Evolutionary conservation across 2,888 invertebrate species (phyloP).

Genomic region (Chalcosyrphus nemorum): DNA sequence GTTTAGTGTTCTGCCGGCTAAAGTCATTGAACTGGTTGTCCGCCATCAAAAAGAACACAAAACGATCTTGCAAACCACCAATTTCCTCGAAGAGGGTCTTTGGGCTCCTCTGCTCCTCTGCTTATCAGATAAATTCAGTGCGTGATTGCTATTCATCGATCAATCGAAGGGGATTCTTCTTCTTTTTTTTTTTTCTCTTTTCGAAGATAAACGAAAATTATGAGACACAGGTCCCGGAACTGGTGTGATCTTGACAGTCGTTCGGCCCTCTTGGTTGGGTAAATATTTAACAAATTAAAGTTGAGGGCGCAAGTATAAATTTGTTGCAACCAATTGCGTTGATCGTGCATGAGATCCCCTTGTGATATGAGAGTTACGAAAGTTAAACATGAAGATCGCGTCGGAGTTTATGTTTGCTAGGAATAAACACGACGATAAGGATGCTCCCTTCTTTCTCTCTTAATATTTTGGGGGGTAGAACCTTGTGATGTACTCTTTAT

Average conservation of each 20-base stretch:
- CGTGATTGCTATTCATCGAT: slow-evolving; percentile 61
- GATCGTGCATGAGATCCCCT: slow-evolving; percentile 5
- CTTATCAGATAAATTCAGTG: slow-evolving; percentile 38
- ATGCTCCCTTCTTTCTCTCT: not conserved
- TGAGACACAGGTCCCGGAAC: slow-evolving; percentile 50
- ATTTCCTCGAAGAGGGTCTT: slow-evolving; percentile 34
- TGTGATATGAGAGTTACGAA: slow-evolving; percentile 32
- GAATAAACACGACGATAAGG: slow-evolving; percentile 43
- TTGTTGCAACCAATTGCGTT: slow-evolving; percentile 39
- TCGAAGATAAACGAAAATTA: slow-evolving; percentile 25
- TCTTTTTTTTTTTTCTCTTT: too few relatives aligned
- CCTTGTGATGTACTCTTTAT: not conserved
- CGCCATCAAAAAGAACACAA: not conserved
- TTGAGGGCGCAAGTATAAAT: slow-evolving; percentile 35
- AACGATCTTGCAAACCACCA: not conserved
- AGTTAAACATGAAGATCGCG: slow-evolving; percentile 44
- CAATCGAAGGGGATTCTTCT: slow-evolving; percentile 36
- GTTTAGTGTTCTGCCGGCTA: not conserved
- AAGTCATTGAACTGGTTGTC: slow-evolving; percentile 51
- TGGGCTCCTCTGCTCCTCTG: not conserved
- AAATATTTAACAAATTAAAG: slow-evolving; percentile 52
- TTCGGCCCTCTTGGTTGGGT: slow-evolving; percentile 10
- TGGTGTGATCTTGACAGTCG: slow-evolving; percentile 39
- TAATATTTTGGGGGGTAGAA: not conserved
- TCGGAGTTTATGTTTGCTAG: slow-evolving; percentile 34